Percentiles rank a stretch among this genome's conserved stretches.
phyloP scores from a whole-genome alignment of 2,113 vertebrate genomes.

The Lethenteron camtschaticum region DNA sequence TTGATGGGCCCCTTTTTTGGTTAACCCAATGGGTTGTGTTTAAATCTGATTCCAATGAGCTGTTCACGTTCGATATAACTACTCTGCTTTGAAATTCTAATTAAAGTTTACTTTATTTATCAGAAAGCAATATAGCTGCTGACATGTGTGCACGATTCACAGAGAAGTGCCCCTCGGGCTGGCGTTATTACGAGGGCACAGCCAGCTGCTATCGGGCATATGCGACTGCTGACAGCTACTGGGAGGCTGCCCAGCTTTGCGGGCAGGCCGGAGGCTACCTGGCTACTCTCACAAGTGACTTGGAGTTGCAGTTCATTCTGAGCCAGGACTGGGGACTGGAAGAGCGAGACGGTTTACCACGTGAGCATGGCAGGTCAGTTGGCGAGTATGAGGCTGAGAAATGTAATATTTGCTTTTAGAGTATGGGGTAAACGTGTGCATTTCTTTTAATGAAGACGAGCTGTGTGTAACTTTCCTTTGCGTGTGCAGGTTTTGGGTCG shows the following conservation, averaged over 20 bases:
- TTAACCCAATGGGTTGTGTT: constrained; percentile 13
- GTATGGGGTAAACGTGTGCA: too few relatives aligned
- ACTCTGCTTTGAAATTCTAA: not conserved
- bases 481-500: constrained; percentile 64
- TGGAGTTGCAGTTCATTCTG: constrained; percentile 81
- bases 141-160: constrained; percentile 18
- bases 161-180: constrained; percentile 89
- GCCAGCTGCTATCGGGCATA: constrained; percentile 94
- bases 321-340: constrained; percentile 80
- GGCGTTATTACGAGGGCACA: constrained; percentile 93
- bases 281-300: constrained; percentile 72
- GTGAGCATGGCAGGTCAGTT: constrained; percentile 67
- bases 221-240: constrained; percentile 72
- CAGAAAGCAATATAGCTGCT: not conserved
- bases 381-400: too few relatives aligned
- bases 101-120: constrained; percentile 6
- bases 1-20: not conserved
- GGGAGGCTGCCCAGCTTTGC: constrained; percentile 82
- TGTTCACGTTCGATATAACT: not conserved
- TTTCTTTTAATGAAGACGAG: too few relatives aligned
- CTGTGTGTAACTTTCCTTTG: not conserved
- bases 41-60: constrained; percentile 12
- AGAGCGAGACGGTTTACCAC: constrained; percentile 46
- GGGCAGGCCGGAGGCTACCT: constrained; percentile 73
- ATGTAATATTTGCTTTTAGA: too few relatives aligned